Percentiles rank a stretch among this genome's conserved stretches.
phyloP scores from a whole-genome alignment of 2,113 vertebrate species.

The Tachycineta bicolor region DNA sequence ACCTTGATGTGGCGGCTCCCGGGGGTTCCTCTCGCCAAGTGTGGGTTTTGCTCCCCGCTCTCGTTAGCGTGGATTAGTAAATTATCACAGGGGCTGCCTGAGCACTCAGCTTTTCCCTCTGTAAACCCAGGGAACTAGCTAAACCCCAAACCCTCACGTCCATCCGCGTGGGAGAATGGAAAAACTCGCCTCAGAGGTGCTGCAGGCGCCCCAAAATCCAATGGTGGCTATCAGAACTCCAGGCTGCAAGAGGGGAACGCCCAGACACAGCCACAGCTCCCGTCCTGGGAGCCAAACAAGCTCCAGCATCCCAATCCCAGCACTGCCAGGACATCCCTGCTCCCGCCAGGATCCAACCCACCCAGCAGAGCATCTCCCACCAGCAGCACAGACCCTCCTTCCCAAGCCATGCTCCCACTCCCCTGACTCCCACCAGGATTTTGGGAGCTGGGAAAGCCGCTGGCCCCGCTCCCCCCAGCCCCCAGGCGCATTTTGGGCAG shows the following conservation, averaged over 20 bases:
- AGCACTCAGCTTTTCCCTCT: background rate
- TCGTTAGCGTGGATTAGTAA: background rate
- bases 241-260: background rate
- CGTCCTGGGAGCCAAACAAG: background rate
- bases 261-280: background rate
- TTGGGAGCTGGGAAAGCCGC: background rate
- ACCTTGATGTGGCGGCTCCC: background rate
- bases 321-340: fast-evolving
- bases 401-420: fast-evolving
- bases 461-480: background rate
- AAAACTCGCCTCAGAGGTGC: background rate
- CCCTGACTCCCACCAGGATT: fast-evolving
- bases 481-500: fast-evolving
- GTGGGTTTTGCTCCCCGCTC: background rate
- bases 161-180: fast-evolving
- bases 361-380: background rate
- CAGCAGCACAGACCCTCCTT: fast-evolving
- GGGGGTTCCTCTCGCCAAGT: background rate
- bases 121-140: fast-evolving
- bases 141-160: fast-evolving
- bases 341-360: background rate
- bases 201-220: background rate
- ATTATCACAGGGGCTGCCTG: background rate
- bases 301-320: background rate
- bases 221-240: fast-evolving